phyloP scores from a whole-genome alignment of 2,113 vertebrate species.

The Butastur rufipennis region DNA sequence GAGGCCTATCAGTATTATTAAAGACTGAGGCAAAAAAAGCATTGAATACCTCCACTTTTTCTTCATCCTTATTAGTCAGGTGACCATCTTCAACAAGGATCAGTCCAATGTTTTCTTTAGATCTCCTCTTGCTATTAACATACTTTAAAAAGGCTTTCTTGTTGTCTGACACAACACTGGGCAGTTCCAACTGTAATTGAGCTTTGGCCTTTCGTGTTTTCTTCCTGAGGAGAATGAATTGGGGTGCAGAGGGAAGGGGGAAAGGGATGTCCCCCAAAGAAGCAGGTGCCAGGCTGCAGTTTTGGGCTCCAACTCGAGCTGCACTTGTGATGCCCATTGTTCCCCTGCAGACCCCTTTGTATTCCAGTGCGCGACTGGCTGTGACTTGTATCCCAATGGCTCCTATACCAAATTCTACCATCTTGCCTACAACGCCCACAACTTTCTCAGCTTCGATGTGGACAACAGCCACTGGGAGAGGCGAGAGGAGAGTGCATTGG shows the following conservation, averaged over 20 bases:
- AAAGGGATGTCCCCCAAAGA: background rate
- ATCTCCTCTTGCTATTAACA: background rate
- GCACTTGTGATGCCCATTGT: background rate
- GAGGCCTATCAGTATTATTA: background rate
- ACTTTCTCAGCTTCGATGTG: background rate
- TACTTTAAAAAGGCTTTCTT: background rate
- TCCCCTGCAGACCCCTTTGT: background rate
- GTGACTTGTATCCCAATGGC: background rate
- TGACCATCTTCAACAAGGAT: background rate
- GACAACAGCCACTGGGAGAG: background rate
- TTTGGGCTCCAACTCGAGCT: background rate
- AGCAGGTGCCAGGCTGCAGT: background rate
- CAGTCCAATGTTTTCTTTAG: background rate
- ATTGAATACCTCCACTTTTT: background rate
- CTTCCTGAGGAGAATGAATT: background rate
- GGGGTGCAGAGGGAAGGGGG: background rate
- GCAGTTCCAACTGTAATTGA: background rate
- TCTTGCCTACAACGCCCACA: background rate
- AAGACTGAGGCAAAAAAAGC: background rate
- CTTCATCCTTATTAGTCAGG: background rate
- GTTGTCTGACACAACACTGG: background rate
- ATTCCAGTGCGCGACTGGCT: accelerated
- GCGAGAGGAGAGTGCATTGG: background rate
- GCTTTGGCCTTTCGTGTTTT: background rate
- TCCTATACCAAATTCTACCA: background rate